Conservation (phyloP, 2,888 invertebrate species). For the Parascotia fuliginaria region DNA sequence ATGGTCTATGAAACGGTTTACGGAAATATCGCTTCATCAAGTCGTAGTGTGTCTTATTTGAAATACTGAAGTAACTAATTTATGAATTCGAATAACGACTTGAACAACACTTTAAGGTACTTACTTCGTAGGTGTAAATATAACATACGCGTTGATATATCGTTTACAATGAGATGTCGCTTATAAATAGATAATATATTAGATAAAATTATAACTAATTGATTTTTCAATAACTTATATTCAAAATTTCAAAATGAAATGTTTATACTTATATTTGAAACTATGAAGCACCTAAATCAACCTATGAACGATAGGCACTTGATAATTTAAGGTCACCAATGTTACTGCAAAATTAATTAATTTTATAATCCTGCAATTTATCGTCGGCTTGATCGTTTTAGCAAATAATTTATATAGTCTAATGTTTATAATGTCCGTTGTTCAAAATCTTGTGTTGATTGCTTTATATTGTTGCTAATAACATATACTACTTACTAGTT, state of each 20-base stretch:
- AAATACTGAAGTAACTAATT: too few species aligned
- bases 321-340: conserved; percentile 15
- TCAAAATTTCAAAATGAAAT: conserved; percentile 11
- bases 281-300: conserved; percentile 36
- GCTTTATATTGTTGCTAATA: neutral
- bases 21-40: too few species aligned
- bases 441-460: conserved; percentile 18
- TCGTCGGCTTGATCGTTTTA: conserved; percentile 32
- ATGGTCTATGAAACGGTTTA: too few species aligned
- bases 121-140: too few species aligned
- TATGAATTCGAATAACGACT: too few species aligned
- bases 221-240: too few species aligned
- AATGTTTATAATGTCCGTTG: conserved; percentile 15
- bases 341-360: conserved; percentile 33
- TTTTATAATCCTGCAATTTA: conserved; percentile 25
- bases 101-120: too few species aligned
- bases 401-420: conserved; percentile 17
- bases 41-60: too few species aligned
- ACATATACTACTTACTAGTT: too few species aligned
- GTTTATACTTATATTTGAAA: conserved; percentile 19
- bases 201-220: too few species aligned
- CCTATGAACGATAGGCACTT: conserved; percentile 31
- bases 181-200: conserved; percentile 25
- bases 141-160: conserved; percentile 17
- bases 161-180: conserved; percentile 32